phyloP scores from a whole-genome alignment of 2,888 invertebrate genomes.

The Aquatica leii region DNA sequence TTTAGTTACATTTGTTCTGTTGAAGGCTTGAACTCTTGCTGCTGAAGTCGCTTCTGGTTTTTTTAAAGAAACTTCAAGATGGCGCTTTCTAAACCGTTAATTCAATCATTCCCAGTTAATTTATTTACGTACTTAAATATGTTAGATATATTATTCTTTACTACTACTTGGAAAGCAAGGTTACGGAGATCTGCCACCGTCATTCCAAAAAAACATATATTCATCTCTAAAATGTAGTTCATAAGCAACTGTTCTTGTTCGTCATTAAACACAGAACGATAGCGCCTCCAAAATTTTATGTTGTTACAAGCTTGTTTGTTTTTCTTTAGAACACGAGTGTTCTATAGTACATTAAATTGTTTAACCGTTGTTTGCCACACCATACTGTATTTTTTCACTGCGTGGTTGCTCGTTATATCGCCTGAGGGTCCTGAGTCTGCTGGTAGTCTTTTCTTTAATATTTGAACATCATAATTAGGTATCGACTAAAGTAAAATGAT shows the following conservation, averaged over 20 bases:
- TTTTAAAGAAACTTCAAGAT: conserved; percentile 29
- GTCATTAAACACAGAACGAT: conserved; percentile 11
- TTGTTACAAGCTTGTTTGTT: background rate
- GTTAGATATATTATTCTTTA: conserved; percentile 23
- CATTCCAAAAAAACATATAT: conserved; percentile 21
- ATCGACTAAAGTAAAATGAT: too few species aligned
- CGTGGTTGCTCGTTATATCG: too few species aligned
- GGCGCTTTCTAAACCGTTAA: conserved; percentile 23
- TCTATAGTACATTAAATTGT: too few species aligned
- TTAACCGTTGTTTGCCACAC: too few species aligned
- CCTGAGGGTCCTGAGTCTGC: too few species aligned
- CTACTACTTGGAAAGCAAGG: conserved; percentile 23
- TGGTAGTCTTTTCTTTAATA: too few species aligned
- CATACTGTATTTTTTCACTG: too few species aligned
- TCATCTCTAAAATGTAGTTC: conserved; percentile 18
- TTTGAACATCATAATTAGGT: too few species aligned
- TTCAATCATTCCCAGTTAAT: conserved; percentile 27
- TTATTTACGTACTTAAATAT: conserved; percentile 16
- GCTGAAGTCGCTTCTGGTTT: conserved; percentile 32
- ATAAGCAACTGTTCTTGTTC: conserved; percentile 22
- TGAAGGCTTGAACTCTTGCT: conserved; percentile 37
- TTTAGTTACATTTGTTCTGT: conserved; percentile 24
- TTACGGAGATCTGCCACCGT: conserved; percentile 15
- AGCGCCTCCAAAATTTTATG: conserved; percentile 15
- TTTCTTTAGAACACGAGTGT: too few species aligned